phyloP scores from a whole-genome alignment of 2,888 invertebrate species.

The Uropetala carovei region DNA sequence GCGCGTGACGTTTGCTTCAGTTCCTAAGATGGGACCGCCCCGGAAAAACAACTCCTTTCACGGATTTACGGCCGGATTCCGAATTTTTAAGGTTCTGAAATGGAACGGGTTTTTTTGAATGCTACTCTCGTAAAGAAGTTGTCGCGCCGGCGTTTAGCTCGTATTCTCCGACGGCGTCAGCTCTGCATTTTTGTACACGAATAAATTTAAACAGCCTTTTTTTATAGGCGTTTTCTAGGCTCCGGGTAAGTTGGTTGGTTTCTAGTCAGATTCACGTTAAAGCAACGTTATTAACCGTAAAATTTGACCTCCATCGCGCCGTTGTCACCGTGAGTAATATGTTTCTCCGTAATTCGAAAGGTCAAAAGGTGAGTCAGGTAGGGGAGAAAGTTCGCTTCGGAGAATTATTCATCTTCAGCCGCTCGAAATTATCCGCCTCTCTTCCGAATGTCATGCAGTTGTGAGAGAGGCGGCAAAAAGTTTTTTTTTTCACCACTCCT shows the following conservation, averaged over 20 bases:
- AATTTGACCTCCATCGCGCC: too few species aligned
- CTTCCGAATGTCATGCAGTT: not conserved
- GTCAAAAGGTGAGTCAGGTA: not conserved
- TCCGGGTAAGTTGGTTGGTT: too few species aligned
- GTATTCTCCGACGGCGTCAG: not conserved
- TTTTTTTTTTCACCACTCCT: not conserved
- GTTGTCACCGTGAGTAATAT: not conserved
- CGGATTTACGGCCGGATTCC: slow-evolving; percentile 31
- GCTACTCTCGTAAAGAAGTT: not conserved
- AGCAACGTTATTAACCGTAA: too few species aligned
- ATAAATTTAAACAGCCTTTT: too few species aligned
- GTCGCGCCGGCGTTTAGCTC: not conserved
- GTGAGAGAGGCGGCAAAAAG: not conserved
- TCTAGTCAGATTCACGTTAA: too few species aligned
- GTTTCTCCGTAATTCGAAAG: not conserved
- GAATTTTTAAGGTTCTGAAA: not conserved
- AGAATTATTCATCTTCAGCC: not conserved
- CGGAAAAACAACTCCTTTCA: not conserved
- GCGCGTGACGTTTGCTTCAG: not conserved
- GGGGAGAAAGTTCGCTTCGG: not conserved
- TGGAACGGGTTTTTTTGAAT: slow-evolving; percentile 18
- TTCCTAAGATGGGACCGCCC: not conserved
- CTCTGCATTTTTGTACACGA: too few species aligned
- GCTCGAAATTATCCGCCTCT: not conserved
- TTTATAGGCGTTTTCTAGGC: too few species aligned